Conservation (phyloP, 2,888 invertebrate genomes). For the Folsomia candida region DNA sequence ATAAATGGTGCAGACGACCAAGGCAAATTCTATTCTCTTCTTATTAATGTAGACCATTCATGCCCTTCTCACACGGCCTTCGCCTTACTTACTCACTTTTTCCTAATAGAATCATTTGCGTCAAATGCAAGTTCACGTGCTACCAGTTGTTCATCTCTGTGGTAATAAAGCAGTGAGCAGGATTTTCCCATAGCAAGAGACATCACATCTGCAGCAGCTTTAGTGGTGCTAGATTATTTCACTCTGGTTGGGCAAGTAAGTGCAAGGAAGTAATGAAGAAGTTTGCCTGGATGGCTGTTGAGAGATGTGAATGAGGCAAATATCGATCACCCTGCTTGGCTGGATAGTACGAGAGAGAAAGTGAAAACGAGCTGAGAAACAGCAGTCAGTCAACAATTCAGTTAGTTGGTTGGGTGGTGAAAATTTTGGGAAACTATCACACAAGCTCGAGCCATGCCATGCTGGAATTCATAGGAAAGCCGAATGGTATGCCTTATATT, state of each 20-base stretch:
- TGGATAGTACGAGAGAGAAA: background rate
- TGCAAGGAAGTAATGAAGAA: background rate
- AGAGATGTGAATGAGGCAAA: constrained; percentile 11
- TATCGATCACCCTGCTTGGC: constrained; percentile 4
- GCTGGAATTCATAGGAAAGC: background rate
- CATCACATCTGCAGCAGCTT: too few relatives aligned
- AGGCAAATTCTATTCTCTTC: too few relatives aligned
- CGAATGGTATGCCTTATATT: too few relatives aligned
- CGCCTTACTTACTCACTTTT: too few relatives aligned
- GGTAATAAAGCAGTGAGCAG: too few relatives aligned
- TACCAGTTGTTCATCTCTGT: too few relatives aligned
- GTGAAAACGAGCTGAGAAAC: constrained; percentile 10
- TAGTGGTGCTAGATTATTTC: too few relatives aligned
- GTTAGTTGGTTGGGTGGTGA: background rate
- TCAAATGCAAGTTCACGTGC: background rate
- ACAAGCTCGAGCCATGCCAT: background rate
- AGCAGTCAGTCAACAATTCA: constrained; percentile 14
- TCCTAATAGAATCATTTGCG: background rate
- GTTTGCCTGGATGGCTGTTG: constrained; percentile 9
- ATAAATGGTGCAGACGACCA: too few relatives aligned
- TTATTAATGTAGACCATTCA: too few relatives aligned
- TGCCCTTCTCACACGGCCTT: too few relatives aligned
- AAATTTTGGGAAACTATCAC: background rate
- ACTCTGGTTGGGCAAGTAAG: background rate
- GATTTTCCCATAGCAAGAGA: too few relatives aligned